Percentiles rank a stretch among this genome's conserved stretches.
These are phyloP conservation scores for Gnathonemus echidnorhynchus DNA, from an alignment of 2,113 vertebrate genomes.

Conservation along the genomic window DNA sequence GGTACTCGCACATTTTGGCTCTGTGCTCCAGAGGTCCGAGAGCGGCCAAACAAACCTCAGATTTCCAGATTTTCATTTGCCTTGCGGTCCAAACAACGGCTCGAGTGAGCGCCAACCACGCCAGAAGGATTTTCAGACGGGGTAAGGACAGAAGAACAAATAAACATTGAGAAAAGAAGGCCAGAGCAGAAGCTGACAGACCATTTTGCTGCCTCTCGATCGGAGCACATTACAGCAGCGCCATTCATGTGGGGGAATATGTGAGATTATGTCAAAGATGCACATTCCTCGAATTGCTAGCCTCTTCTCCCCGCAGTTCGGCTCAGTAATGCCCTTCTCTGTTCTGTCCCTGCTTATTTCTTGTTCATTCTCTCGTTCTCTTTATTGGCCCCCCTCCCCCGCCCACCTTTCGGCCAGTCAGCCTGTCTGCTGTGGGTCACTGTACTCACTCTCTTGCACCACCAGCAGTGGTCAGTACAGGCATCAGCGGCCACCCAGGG, in stretches of 20 bases:
- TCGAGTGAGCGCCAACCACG: not conserved
- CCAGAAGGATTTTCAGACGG: not conserved
- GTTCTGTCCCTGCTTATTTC: not conserved
- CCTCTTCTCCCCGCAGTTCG: not conserved
- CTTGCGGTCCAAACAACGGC: not conserved
- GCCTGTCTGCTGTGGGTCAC: not conserved
- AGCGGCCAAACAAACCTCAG: not conserved
- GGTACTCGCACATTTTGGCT: not conserved
- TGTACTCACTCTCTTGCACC: not conserved
- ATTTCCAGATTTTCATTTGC: not conserved
- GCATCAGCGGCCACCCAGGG: not conserved
- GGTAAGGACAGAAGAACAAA: not conserved
- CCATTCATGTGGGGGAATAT: constrained; percentile 16
- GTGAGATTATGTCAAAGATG: constrained; percentile 14
- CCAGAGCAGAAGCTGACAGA: constrained; percentile 11
- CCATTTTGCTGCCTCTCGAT: constrained; percentile 18
- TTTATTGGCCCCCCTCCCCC: not conserved
- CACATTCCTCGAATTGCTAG: not conserved
- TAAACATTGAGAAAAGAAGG: constrained; percentile 3
- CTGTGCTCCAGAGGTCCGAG: not conserved
- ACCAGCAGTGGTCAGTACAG: not conserved
- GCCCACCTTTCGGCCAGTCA: not conserved
- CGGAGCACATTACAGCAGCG: constrained; percentile 8
- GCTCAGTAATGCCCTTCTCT: not conserved
- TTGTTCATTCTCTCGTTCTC: not conserved